Percentiles rank a stretch among this genome's conserved stretches.
These are phyloP conservation scores for Sesia apiformis DNA, from an alignment of 2,888 invertebrate genomes.

Conservation along the genomic window DNA sequence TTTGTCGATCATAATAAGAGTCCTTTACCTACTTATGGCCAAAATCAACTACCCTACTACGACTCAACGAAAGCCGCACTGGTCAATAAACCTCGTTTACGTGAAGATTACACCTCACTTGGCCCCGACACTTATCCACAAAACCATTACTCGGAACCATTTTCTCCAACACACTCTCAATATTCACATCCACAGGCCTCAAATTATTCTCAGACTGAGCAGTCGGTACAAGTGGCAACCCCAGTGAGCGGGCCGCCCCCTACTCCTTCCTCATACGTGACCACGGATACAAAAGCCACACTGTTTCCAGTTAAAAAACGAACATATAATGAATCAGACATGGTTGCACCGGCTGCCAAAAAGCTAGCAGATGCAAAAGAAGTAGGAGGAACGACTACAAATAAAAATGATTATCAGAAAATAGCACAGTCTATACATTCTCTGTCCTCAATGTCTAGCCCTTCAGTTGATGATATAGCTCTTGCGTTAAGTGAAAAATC, in stretches of 20 bases:
- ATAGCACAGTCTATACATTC: slow-evolving; percentile 27
- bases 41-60: slow-evolving; percentile 70
- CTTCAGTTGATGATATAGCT: slow-evolving; percentile 57
- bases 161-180: slow-evolving; percentile 48
- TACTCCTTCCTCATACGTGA: slow-evolving; percentile 32
- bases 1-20: slow-evolving; percentile 63
- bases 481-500: slow-evolving; percentile 57
- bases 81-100: slow-evolving; percentile 61
- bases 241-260: slow-evolving; percentile 12
- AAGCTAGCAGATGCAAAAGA: slow-evolving; percentile 37
- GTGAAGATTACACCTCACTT: slow-evolving; percentile 73
- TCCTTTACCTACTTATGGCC: slow-evolving; percentile 55
- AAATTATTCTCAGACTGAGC: slow-evolving; percentile 43
- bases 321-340: slow-evolving; percentile 70
- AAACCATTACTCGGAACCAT: slow-evolving; percentile 51
- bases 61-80: slow-evolving; percentile 72
- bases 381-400: slow-evolving; percentile 13
- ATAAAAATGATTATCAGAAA: slow-evolving; percentile 43
- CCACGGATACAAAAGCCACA: slow-evolving; percentile 45
- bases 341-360: slow-evolving; percentile 33
- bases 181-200: slow-evolving; percentile 44
- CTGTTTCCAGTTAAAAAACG: slow-evolving; percentile 79
- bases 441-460: slow-evolving; percentile 22
- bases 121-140: slow-evolving; percentile 72
- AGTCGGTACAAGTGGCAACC: slow-evolving; percentile 34